Conservation (phyloP, 2,888 invertebrate species). For the Agriopis leucophaearia region DNA sequence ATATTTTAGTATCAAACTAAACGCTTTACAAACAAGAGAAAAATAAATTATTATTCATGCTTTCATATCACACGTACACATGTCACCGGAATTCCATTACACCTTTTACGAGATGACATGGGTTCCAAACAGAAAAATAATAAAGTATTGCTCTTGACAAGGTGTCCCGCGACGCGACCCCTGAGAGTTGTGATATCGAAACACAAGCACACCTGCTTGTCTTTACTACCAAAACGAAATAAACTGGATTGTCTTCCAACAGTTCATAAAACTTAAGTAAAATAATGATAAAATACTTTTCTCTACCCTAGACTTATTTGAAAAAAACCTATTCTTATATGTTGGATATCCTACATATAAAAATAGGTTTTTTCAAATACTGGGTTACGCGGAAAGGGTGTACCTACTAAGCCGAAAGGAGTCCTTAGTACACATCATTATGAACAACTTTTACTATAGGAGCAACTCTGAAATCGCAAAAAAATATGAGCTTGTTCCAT, state of each 20-base stretch:
- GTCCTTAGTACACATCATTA: too few species aligned
- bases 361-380: not conserved
- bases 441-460: too few species aligned
- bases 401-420: too few species aligned
- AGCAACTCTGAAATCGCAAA: too few species aligned
- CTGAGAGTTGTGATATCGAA: constrained; percentile 25
- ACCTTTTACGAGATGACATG: constrained; percentile 32
- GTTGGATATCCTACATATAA: not conserved
- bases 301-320: not conserved
- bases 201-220: constrained; percentile 29
- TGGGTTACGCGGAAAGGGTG: too few species aligned
- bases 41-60: constrained; percentile 33
- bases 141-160: constrained; percentile 39
- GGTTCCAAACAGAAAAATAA: constrained; percentile 38
- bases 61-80: constrained; percentile 12
- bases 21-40: not conserved
- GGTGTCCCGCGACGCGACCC: constrained; percentile 32
- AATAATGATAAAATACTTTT: not conserved
- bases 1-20: not conserved
- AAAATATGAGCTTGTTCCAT: too few species aligned
- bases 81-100: constrained; percentile 35
- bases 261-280: constrained; percentile 13
- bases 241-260: constrained; percentile 16
- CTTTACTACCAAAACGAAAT: constrained; percentile 11
- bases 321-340: not conserved